Conservation (phyloP, 2,113 vertebrate species). For the Barnardius zonarius region DNA sequence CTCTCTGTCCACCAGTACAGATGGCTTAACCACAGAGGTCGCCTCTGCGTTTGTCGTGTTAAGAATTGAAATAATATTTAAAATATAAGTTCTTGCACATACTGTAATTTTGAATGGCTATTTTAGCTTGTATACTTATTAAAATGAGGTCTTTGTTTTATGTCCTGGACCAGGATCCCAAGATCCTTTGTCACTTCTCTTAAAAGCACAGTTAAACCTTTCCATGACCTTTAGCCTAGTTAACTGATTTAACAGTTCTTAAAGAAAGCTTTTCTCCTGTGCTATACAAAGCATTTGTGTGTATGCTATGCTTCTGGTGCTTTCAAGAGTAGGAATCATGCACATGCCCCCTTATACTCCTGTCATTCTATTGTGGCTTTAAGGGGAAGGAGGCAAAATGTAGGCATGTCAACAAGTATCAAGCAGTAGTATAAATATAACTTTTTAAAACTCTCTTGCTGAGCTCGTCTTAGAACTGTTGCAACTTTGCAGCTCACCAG, state of each 20-base stretch:
- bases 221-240: constrained; percentile 21
- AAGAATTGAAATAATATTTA: constrained; percentile 35
- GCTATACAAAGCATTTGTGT: not conserved
- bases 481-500: not conserved
- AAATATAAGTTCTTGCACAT: not conserved
- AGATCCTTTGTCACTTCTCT: not conserved
- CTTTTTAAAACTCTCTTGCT: not conserved
- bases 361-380: not conserved
- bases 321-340: not conserved
- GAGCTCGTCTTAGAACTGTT: not conserved
- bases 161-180: not conserved
- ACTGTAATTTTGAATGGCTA: constrained; percentile 24
- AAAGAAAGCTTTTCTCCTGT: not conserved
- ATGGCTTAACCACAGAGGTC: constrained; percentile 32
- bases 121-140: constrained; percentile 25
- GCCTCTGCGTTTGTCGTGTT: not conserved
- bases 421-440: not conserved
- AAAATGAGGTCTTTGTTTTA: not conserved
- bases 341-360: not conserved
- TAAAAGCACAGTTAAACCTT: not conserved
- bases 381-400: not conserved
- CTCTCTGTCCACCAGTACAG: not conserved
- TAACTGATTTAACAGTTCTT: not conserved
- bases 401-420: not conserved
- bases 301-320: not conserved